phyloP scores from a whole-genome alignment of 2,888 invertebrate genomes.

The Odontocolon sp. region DNA sequence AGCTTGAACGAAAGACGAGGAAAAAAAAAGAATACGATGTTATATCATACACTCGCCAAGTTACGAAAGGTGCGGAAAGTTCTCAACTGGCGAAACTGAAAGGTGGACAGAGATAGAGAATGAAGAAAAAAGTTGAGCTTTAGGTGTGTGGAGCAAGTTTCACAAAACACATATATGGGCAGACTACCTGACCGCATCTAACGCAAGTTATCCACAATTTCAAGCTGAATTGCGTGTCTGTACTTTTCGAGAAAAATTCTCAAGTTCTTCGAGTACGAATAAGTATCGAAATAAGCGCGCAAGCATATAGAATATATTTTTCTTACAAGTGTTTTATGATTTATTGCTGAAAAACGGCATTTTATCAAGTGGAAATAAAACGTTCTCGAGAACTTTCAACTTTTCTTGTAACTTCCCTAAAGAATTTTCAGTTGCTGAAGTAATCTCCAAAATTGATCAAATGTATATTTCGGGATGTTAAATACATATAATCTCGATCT shows the following conservation, averaged over 20 bases:
- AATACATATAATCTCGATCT: not conserved
- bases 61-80: constrained; percentile 41
- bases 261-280: not conserved
- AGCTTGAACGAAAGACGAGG: not conserved
- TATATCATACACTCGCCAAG: constrained; percentile 5
- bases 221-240: not conserved
- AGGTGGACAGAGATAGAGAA: constrained; percentile 10
- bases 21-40: not conserved
- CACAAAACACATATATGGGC: no score
- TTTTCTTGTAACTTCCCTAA: no score
- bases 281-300: no score
- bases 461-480: not conserved
- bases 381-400: no score
- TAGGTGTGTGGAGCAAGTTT: constrained; percentile 17
- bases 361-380: no score
- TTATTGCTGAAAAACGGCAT: no score
- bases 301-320: no score
- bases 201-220: constrained; percentile 11
- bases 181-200: not conserved
- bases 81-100: no score
- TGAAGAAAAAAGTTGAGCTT: constrained; percentile 12
- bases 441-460: not conserved
- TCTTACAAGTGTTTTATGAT: no score
- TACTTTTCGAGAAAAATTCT: not conserved
- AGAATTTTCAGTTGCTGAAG: no score